Percentiles rank a stretch among this genome's conserved stretches.
These are phyloP conservation scores for Aphaenogaster floridana DNA, from an alignment of 1,140 invertebrate species.

Conservation along the genomic window DNA sequence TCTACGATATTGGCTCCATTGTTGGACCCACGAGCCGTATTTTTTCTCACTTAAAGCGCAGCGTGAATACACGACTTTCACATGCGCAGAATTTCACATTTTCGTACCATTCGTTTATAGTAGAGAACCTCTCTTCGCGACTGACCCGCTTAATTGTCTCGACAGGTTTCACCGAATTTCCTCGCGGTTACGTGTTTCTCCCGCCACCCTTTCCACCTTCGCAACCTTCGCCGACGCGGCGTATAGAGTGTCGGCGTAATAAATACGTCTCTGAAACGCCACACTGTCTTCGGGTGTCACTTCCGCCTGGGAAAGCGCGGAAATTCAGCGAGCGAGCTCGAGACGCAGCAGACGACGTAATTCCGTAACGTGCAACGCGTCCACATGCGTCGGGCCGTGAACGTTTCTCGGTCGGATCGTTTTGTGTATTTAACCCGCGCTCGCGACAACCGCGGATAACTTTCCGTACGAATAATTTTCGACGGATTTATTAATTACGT, in stretches of 20 bases:
- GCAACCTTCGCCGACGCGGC: conserved; percentile 11
- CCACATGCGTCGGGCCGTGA: background rate
- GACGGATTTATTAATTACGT: conserved; percentile 60
- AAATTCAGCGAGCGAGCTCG: conserved; percentile 24
- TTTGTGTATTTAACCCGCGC: conserved; percentile 24
- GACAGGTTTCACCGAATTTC: conserved; percentile 70
- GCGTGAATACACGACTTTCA: background rate
- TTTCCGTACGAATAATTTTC: conserved; percentile 57
- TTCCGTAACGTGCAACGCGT: background rate
- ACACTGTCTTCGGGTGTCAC: conserved; percentile 30
- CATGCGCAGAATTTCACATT: conserved; percentile 52
- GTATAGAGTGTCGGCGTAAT: conserved; percentile 62
- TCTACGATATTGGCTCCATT: conserved; percentile 69
- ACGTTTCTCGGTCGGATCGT: conserved; percentile 35
- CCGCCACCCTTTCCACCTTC: background rate
- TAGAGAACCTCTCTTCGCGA: conserved; percentile 14
- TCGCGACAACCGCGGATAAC: background rate
- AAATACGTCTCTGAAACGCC: conserved; percentile 68
- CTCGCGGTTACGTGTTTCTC: conserved; percentile 60
- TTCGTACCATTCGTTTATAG: background rate
- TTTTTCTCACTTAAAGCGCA: conserved; percentile 16
- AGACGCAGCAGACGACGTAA: conserved; percentile 8
- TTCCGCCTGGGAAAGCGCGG: conserved; percentile 14
- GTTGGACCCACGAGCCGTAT: conserved; percentile 22
- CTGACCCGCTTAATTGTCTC: conserved; percentile 71